Conservation (phyloP, 2,797 vertebrate species). For the Loriculus beryllinus region DNA sequence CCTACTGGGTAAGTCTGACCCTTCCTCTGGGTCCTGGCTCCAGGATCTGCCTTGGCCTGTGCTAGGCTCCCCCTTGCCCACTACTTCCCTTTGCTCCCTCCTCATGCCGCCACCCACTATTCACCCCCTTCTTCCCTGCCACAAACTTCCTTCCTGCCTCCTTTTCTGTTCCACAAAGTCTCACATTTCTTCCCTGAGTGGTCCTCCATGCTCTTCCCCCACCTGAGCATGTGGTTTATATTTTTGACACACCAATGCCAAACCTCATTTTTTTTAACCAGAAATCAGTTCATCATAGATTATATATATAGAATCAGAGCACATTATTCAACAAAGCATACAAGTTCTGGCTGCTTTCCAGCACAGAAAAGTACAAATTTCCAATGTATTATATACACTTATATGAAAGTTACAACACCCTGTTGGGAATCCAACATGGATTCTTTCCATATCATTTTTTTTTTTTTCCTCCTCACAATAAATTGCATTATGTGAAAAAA, state of each 20-base stretch:
- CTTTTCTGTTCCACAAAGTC: not conserved
- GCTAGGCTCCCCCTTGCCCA: not conserved
- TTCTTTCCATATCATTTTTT: not conserved
- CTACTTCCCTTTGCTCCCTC: fast-evolving
- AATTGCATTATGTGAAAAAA: not conserved
- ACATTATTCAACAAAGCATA: not conserved
- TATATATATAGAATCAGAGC: not conserved
- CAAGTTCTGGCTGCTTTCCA: not conserved
- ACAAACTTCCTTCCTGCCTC: not conserved
- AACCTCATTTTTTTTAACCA: not conserved
- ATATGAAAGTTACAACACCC: not conserved
- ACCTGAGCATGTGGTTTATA: not conserved
- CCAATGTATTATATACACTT: not conserved
- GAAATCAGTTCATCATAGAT: not conserved
- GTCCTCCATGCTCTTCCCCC: not conserved
- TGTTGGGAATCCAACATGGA: not conserved
- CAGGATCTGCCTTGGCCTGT: not conserved
- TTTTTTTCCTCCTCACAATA: not conserved
- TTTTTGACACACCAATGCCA: not conserved
- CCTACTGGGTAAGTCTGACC: not conserved
- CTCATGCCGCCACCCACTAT: fast-evolving
- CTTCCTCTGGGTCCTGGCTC: not conserved
- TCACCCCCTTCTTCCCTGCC: not conserved
- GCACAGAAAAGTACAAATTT: not conserved
- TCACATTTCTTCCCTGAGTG: not conserved